phyloP scores from a whole-genome alignment of 2,888 invertebrate genomes.

The Antitype chi region DNA sequence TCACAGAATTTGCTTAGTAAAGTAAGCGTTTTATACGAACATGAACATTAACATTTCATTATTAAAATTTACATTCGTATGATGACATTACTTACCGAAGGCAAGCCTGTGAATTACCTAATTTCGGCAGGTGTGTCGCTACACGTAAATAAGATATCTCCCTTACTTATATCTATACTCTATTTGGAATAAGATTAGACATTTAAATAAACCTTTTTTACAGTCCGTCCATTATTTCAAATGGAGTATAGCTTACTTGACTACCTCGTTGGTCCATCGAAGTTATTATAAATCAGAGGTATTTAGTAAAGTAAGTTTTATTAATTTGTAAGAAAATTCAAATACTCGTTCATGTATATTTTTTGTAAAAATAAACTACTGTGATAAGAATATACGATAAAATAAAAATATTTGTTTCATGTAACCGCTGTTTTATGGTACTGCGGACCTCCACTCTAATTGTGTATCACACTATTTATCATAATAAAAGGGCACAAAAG shows the following conservation, averaged over 20 bases:
- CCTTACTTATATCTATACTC: background rate
- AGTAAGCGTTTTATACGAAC: background rate
- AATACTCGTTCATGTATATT: constrained; percentile 50
- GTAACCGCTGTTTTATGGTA: no score
- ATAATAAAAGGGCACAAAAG: no score
- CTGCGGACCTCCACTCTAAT: no score
- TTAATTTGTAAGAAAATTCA: constrained; percentile 10
- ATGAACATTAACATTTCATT: background rate
- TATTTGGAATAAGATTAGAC: no score
- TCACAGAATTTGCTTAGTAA: background rate
- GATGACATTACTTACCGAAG: background rate
- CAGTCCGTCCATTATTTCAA: no score
- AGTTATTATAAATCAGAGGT: background rate
- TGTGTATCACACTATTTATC: no score
- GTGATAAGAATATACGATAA: constrained; percentile 34
- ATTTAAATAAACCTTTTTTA: no score
- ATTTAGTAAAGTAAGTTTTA: background rate
- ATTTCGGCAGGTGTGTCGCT: background rate
- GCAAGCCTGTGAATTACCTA: background rate
- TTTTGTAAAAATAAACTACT: constrained; percentile 35
- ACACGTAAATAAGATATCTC: background rate
- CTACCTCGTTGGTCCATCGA: background rate
- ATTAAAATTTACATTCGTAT: background rate
- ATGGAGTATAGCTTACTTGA: background rate
- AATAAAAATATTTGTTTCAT: background rate